Evolutionary conservation across 2,113 vertebrate species (phyloP).

Genomic region (Microcebus tavaratra): DNA sequence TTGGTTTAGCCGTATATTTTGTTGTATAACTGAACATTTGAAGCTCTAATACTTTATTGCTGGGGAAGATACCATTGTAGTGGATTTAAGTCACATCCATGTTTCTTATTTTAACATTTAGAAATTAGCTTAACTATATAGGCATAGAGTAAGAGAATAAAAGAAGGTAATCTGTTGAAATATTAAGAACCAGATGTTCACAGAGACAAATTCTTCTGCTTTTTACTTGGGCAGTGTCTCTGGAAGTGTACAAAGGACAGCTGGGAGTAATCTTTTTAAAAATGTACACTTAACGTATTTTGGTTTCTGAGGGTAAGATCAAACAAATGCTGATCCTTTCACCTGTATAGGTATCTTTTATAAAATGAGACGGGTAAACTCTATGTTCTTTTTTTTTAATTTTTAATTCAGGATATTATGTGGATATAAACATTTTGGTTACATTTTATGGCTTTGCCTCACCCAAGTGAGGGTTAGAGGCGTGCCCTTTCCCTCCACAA

Average conservation of each 20-base stretch:
- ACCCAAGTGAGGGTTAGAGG: too few relatives aligned
- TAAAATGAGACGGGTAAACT: not conserved
- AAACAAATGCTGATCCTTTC: not conserved
- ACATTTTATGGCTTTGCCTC: too few relatives aligned
- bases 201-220: not conserved
- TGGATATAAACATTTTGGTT: too few relatives aligned
- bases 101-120: not conserved
- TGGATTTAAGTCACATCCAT: not conserved
- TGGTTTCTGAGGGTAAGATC: not conserved
- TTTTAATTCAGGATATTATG: too few relatives aligned
- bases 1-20: slow-evolving; percentile 17
- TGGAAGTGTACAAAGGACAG: not conserved
- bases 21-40: not conserved
- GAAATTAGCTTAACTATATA: slow-evolving; percentile 8
- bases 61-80: not conserved
- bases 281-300: too few relatives aligned
- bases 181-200: not conserved
- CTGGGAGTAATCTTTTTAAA: not conserved
- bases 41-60: not conserved
- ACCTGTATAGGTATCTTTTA: not conserved
- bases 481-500: too few relatives aligned
- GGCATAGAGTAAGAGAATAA: not conserved
- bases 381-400: not conserved
- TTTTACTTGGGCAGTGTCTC: not conserved
- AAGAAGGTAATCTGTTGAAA: not conserved